Conservation (phyloP, 2,888 invertebrate genomes). For the Sphinx pinastri region DNA sequence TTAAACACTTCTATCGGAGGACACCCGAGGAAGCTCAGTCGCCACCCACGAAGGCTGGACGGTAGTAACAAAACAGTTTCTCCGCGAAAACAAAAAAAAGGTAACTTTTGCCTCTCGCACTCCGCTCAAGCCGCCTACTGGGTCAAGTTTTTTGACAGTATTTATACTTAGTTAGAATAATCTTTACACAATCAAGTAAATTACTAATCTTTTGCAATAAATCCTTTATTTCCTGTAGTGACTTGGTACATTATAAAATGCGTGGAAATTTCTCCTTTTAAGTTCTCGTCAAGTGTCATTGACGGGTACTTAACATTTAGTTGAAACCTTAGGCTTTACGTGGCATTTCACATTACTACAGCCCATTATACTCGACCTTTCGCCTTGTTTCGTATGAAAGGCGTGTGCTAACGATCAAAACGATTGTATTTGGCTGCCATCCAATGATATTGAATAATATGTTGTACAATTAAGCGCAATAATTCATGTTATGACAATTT, state of each 20-base stretch:
- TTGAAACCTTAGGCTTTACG: background rate
- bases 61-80: too few species aligned
- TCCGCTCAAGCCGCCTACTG: too few species aligned
- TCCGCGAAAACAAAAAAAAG: too few species aligned
- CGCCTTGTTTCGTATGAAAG: background rate
- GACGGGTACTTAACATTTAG: background rate
- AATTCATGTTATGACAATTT: background rate
- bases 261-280: background rate
- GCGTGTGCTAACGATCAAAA: background rate
- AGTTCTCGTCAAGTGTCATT: background rate
- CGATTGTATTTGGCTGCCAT: conserved; percentile 2
- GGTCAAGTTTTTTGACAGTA: too few species aligned
- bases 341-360: background rate
- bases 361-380: background rate
- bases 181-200: too few species aligned
- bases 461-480: background rate
- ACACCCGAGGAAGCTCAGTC: too few species aligned
- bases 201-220: too few species aligned
- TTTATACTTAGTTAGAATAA: too few species aligned
- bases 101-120: too few species aligned
- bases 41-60: too few species aligned
- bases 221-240: too few species aligned
- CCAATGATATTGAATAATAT: conserved; percentile 9
- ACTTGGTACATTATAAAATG: background rate
- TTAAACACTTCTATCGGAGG: too few species aligned